These are phyloP conservation scores for Microcebus tavaratra DNA, from an alignment of 2,113 vertebrate species.

Conservation along the genomic window DNA sequence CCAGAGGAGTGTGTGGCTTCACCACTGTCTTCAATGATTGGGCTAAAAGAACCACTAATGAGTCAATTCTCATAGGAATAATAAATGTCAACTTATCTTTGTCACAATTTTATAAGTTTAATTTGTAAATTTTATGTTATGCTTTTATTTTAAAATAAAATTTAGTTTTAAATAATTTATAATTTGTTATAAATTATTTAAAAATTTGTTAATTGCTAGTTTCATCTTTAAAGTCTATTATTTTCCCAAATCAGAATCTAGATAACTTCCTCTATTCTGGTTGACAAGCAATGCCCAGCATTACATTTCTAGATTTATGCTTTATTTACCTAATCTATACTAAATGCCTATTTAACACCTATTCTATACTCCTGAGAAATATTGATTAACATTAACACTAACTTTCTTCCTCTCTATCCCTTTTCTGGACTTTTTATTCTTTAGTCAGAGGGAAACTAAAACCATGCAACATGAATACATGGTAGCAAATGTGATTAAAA, in stretches of 20 bases:
- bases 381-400: neutral
- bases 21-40: slow-evolving; percentile 88
- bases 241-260: slow-evolving; percentile 33
- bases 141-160: neutral
- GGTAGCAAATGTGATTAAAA: neutral
- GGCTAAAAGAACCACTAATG: slow-evolving; percentile 80
- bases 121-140: neutral
- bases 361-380: neutral
- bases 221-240: slow-evolving; percentile 51
- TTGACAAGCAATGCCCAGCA: slow-evolving; percentile 22
- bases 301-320: slow-evolving; percentile 12
- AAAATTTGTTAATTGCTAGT: neutral
- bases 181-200: neutral
- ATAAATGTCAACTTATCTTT: neutral
- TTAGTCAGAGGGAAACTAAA: neutral
- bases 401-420: neutral
- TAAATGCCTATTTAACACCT: neutral
- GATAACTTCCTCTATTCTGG: neutral
- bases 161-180: neutral
- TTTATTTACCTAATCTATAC: slow-evolving; percentile 15
- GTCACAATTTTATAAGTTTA: neutral
- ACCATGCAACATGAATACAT: neutral
- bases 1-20: slow-evolving; percentile 86
- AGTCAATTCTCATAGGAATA: neutral
- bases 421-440: slow-evolving; percentile 1